Percentiles rank a stretch among this genome's conserved stretches.
phyloP scores from a whole-genome alignment of 2,113 vertebrate genomes.

The Channa argus region DNA sequence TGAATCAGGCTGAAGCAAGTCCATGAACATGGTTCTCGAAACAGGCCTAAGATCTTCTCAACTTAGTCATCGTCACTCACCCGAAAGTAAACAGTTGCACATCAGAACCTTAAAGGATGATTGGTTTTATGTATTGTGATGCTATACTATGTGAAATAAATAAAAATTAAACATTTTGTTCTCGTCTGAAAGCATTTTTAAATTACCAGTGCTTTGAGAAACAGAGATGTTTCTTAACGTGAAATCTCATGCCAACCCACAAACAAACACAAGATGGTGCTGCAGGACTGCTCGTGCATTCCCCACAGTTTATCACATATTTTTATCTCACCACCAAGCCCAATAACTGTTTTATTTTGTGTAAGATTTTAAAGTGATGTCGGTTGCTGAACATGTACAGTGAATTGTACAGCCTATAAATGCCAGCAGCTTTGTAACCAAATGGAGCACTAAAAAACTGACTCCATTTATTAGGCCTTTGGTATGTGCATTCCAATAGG shows the following conservation, averaged over 20 bases:
- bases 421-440: conserved; percentile 9
- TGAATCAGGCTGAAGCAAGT: background rate
- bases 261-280: conserved; percentile 61
- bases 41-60: conserved; percentile 15
- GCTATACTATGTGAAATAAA: conserved; percentile 76
- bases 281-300: conserved; percentile 19
- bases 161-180: conserved; percentile 36
- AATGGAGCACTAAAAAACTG: background rate
- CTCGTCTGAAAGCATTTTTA: background rate
- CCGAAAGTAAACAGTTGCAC: conserved; percentile 59
- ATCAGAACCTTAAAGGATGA: conserved; percentile 67
- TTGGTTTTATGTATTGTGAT: conserved; percentile 68
- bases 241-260: background rate
- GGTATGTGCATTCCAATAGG: background rate
- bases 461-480: conserved; percentile 5
- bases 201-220: too few species aligned
- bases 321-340: background rate
- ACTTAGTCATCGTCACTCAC: conserved; percentile 16
- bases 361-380: background rate
- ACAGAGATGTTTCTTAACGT: background rate
- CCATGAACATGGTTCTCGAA: conserved; percentile 4
- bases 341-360: conserved; percentile 8
- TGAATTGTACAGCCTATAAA: conserved; percentile 26
- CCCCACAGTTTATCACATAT: too few species aligned
- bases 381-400: background rate